phyloP scores from a whole-genome alignment of 2,113 vertebrate species.

The Pedetes capensis region DNA sequence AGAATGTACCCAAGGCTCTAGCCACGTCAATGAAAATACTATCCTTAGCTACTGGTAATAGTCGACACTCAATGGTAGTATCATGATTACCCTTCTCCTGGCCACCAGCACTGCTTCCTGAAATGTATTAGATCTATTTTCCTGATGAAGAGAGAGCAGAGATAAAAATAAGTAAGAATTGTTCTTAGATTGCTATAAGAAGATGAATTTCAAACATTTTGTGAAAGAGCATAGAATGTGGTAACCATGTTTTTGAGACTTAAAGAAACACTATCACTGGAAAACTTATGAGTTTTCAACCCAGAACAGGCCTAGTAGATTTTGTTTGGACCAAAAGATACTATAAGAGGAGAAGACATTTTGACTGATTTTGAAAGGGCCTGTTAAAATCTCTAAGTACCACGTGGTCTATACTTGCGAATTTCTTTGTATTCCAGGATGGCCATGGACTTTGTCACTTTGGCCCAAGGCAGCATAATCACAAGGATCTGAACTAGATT shows the following conservation, averaged over 20 bases:
- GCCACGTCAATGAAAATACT: background rate
- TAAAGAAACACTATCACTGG: background rate
- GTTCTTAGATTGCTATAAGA: background rate
- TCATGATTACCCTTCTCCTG: background rate
- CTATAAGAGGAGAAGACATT: background rate
- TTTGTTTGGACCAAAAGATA: background rate
- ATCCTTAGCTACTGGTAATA: background rate
- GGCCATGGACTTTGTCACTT: background rate
- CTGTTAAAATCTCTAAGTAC: background rate
- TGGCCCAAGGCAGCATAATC: background rate
- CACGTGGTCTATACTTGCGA: background rate
- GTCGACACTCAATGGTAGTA: background rate
- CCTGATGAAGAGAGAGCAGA: background rate
- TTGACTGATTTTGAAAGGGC: background rate
- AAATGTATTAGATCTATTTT: background rate
- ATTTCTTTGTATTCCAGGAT: slow-evolving; percentile 1
- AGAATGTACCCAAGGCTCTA: background rate
- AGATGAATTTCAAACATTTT: background rate
- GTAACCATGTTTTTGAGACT: background rate
- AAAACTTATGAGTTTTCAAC: background rate
- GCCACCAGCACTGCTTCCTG: background rate
- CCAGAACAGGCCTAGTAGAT: background rate
- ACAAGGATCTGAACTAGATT: slow-evolving; percentile 30
- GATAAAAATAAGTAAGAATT: background rate
- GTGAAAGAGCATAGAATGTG: background rate